A percentile compares a stretch with the other conserved stretches of the same genome.
These are phyloP conservation scores for Sphaerophoria rueppellii DNA, from an alignment of 2,888 invertebrate species.

Conservation along the genomic window DNA sequence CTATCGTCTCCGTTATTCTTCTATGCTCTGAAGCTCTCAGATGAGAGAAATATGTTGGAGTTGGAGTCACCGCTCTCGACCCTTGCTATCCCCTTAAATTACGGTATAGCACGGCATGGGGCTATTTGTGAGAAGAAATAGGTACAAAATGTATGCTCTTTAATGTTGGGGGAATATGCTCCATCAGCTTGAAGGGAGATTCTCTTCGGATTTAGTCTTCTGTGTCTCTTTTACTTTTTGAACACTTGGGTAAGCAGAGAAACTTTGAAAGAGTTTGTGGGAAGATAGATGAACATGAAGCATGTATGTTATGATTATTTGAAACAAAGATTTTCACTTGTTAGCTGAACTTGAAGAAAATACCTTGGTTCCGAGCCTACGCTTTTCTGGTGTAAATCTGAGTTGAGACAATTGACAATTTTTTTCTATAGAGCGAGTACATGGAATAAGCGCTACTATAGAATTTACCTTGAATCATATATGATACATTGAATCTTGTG, in stretches of 20 bases:
- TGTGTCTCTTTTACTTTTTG: background rate
- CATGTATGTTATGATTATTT: background rate
- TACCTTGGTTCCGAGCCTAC: too few species aligned
- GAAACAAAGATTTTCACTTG: too few species aligned
- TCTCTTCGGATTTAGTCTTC: background rate
- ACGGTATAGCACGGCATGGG: constrained; percentile 37
- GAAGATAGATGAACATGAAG: too few species aligned
- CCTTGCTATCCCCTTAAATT: background rate
- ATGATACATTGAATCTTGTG: too few species aligned
- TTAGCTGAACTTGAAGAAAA: too few species aligned
- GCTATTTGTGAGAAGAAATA: background rate
- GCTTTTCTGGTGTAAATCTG: too few species aligned
- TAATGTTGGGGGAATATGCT: constrained; percentile 27
- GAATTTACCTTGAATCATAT: too few species aligned
- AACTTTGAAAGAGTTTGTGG: constrained; percentile 9
- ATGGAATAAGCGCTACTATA: too few species aligned
- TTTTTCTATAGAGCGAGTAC: too few species aligned
- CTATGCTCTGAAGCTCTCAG: background rate
- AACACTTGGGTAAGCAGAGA: constrained; percentile 9
- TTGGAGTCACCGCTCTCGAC: background rate
- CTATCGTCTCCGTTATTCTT: constrained; percentile 16
- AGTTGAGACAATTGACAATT: too few species aligned
- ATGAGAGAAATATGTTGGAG: constrained; percentile 1
- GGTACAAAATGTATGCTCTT: constrained; percentile 29
- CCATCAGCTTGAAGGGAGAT: constrained; percentile 13